A percentile compares a stretch with the other conserved stretches of the same genome.
Conservation (phyloP, 2,888 invertebrate species). For the Pheosia gnoma region DNA sequence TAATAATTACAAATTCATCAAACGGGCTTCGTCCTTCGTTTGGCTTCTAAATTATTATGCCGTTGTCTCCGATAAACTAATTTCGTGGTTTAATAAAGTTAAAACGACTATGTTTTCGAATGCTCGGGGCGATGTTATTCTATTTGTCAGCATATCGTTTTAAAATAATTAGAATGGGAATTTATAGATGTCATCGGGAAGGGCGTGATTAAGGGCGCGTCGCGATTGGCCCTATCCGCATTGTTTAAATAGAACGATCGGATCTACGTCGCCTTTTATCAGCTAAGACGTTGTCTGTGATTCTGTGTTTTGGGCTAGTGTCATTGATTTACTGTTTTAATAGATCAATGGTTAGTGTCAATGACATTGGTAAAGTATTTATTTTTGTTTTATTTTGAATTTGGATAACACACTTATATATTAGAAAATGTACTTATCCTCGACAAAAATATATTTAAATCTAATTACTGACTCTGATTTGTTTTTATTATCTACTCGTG, state of each 20-base stretch:
- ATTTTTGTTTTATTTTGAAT: no score
- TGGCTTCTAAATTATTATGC: slow-evolving; percentile 54
- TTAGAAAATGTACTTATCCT: no score
- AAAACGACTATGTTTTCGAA: slow-evolving; percentile 66
- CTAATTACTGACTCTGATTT: no score
- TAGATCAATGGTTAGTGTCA: no score
- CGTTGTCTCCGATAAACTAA: slow-evolving; percentile 59
- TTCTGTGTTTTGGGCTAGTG: no score
- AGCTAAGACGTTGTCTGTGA: slow-evolving; percentile 29
- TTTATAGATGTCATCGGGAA: slow-evolving; percentile 76
- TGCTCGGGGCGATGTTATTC: slow-evolving; percentile 65
- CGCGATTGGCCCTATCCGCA: slow-evolving; percentile 48
- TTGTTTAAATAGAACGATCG: slow-evolving; percentile 57
- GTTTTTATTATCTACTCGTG: no score
- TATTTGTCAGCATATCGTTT: slow-evolving; percentile 73
- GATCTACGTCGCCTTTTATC: slow-evolving; percentile 43
- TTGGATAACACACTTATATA: no score
- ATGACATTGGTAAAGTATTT: no score
- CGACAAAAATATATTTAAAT: no score
- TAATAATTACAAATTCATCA: slow-evolving; percentile 29
- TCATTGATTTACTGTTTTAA: no score
- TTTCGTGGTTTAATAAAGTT: slow-evolving; percentile 63
- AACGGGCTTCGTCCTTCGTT: slow-evolving; percentile 21
- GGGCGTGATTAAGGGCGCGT: slow-evolving; percentile 62
- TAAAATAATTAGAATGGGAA: slow-evolving; percentile 75